Base-by-base conservation (phyloP, 2,113 vertebrate species). In the Mugil cephalus region DNA sequence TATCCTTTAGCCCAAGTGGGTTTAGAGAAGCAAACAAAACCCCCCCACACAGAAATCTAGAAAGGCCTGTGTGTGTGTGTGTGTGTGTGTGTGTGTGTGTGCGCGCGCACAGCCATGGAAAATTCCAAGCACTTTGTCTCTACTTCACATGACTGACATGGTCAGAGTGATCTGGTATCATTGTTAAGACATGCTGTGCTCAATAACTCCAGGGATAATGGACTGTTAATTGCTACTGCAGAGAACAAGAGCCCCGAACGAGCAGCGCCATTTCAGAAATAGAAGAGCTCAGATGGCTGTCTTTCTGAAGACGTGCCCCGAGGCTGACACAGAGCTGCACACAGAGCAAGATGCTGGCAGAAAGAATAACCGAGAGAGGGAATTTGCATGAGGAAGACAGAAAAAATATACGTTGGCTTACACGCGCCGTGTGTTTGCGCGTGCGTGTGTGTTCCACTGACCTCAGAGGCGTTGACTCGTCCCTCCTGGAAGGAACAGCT, bases 401-500 rank as follows among this genome's bases (percentile, higher is more conserved):
- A 36, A 10, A 35, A 39, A 43, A 56, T 11, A 63, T 4, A 24
- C 24, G 35, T 19, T 39, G 30, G 62, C 40, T 19, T 69, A 39
- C 50, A 39, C 59, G 15, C 68, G 47, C n/a, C 68, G 51, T 40
- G 35, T 51, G 42, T 61, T 8, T 54, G 15, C 62, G 52, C 24
- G 43, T 7, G 13, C 10, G 11, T 21, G 46, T 79, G 66, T 52
- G 21, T 38, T 56, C 43, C 67, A 85, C 83, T 48, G 91, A 98
- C 97, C 97, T 99, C 98, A 0, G 98, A 98, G 78, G 95, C 52
- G 43, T 98, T 98, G 92, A 99, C 98, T 24, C 98, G 92, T 59
- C 98, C 98, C 89, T 99, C 98, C 88, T 99, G 98, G 87, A 99
- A 99, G 74, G 98, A 99, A 74, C 98, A 99, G 69, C 95, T 98